A percentile compares a stretch with the other conserved stretches of the same genome.
Conservation (phyloP, 2,113 vertebrate species). For the Castor canadensis region DNA sequence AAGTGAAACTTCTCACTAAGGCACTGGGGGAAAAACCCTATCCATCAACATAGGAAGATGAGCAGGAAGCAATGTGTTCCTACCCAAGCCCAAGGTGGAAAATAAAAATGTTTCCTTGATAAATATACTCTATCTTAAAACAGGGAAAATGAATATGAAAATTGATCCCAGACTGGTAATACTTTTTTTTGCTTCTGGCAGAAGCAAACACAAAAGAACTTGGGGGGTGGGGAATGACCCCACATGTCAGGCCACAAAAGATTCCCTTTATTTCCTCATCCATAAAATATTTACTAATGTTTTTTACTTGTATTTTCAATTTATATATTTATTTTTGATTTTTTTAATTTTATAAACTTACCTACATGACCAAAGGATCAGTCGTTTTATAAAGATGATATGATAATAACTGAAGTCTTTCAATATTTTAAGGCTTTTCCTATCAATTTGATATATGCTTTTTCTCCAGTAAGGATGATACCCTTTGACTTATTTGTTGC, state of each 20-base stretch:
- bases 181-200: background rate
- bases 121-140: background rate
- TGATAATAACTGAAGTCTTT: background rate
- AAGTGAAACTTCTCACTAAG: background rate
- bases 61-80: background rate
- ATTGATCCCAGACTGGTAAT: background rate
- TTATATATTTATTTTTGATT: background rate
- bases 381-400: background rate
- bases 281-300: background rate
- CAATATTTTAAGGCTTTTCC: background rate
- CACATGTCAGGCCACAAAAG: background rate
- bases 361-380: background rate
- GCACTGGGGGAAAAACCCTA: background rate
- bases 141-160: background rate
- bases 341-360: conserved; percentile 19
- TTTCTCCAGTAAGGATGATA: background rate
- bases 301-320: background rate
- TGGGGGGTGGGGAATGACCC: background rate
- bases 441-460: background rate
- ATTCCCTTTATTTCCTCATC: background rate
- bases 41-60: background rate
- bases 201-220: background rate
- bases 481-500: background rate
- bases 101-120: background rate
- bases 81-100: background rate